Base-by-base conservation (phyloP, 2,113 vertebrate genomes). In the Rhinolophus ferrumequinum region DNA sequence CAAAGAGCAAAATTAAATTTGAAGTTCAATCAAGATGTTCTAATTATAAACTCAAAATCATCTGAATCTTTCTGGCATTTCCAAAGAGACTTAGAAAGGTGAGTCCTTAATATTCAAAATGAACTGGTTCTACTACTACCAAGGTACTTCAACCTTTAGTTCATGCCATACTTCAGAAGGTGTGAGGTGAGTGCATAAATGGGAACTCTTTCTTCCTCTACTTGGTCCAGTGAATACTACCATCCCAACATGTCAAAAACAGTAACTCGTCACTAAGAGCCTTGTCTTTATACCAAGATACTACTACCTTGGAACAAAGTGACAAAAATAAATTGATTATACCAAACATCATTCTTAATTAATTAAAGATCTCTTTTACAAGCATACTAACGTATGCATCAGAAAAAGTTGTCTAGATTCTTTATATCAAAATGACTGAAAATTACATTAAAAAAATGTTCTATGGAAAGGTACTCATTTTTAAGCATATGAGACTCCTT, bases 21-120 rank as follows among this genome's bases (percentile, higher is more conserved):
- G 28, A 93, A 92, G 50, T 26, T 73, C 33, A 93, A 76, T 44
- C n/a, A 92, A 60, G 50, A 18, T 77, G 21, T 60, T 94, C 38
- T 54, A 80, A 44, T 86, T 64, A 58, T 33, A 83, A 90, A 88
- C 54, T 89, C 35, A 88, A 76, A 88, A 66, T 92, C 62, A 79
- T 28, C 62, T 79, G 28, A 80, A 89, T 84, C 35, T 89, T 77
- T 73, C n/a, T 66, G 16, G 26, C 26, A 66, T 77, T 89, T 44
- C 28, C 16, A 83, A 60, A 70, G 44, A 72, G 24, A 83, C 10
- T n/a, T 33, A 69, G 35, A 85, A 72, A 73, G 44, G 7, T 33
- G 5, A 90, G 35, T 84, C 56, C 66, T 58, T 81, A 80, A 75
- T 60, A 64, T 50, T 92, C 18, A 67, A 80, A 83, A 54, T 84